Evolutionary conservation across 1,140 invertebrate species (phyloP).

Genomic region (Drosophila kurseongensis): DNA sequence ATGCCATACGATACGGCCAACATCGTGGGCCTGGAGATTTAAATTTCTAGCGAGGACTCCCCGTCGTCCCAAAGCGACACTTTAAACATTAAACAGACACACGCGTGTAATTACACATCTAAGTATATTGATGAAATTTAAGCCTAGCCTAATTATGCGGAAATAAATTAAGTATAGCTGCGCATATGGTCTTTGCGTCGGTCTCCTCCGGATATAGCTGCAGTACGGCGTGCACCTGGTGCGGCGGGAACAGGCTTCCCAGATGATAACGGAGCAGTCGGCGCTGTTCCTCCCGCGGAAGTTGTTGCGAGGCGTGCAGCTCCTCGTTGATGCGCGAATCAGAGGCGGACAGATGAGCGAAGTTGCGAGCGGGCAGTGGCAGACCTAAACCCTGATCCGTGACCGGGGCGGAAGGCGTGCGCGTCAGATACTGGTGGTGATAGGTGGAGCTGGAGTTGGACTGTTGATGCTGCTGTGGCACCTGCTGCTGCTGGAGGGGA

Average conservation of each 20-base stretch:
- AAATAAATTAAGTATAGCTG: conserved; percentile 92
- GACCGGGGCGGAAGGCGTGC: conserved; percentile 92
- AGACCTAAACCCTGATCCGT: conserved; percentile 67
- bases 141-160: conserved; percentile 84
- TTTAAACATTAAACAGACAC: conserved; percentile 29
- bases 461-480: conserved; percentile 20
- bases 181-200: conserved; percentile 94
- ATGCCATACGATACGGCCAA: conserved; percentile 50
- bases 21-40: conserved; percentile 61
- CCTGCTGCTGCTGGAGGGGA: conserved; percentile 38
- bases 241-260: conserved; percentile 94
- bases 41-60: conserved; percentile 11
- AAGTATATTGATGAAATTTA: conserved; percentile 69
- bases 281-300: conserved; percentile 88
- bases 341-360: conserved; percentile 85
- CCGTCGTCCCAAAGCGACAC: conserved; percentile 8
- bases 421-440: conserved; percentile 87
- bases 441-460: conserved; percentile 35
- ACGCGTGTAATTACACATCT: conserved; percentile 47
- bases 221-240: conserved; percentile 94
- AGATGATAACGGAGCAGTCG: conserved; percentile 93
- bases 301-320: conserved; percentile 83
- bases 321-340: conserved; percentile 88
- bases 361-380: conserved; percentile 85
- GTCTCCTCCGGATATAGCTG: conserved; percentile 93